Conservation (phyloP, 2,113 vertebrate genomes). For the Pseudorhombus dupliciocellatus region DNA sequence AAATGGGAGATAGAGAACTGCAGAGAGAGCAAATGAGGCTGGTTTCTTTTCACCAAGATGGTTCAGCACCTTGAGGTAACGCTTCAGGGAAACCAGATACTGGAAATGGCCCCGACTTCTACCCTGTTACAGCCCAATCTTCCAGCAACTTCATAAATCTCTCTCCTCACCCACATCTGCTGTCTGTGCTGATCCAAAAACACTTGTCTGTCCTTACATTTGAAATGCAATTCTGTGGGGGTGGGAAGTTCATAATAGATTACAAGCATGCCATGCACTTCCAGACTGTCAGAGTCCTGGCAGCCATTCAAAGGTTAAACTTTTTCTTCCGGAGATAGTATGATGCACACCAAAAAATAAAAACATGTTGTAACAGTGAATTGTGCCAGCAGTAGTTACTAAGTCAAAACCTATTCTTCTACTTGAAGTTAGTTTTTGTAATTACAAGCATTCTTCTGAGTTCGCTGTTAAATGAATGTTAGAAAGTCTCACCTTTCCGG, state of each 20-base stretch:
- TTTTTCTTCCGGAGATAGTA: constrained; percentile 60
- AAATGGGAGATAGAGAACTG: constrained; percentile 16
- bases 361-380: constrained; percentile 17
- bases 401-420: constrained; percentile 11
- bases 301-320: constrained; percentile 69
- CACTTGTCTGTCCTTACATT: constrained; percentile 50
- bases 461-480: constrained; percentile 8
- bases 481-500: constrained; percentile 81
- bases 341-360: constrained; percentile 40
- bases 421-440: not conserved
- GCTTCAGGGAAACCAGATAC: constrained; percentile 34
- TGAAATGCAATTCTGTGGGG: constrained; percentile 64
- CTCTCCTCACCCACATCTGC: constrained; percentile 32
- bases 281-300: constrained; percentile 71
- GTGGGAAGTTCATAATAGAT: constrained; percentile 68
- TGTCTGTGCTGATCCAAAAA: constrained; percentile 36
- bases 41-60: constrained; percentile 4
- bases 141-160: constrained; percentile 22
- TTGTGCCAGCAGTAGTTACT: constrained; percentile 28
- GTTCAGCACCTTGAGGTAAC: constrained; percentile 29
- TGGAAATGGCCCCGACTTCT: constrained; percentile 39
- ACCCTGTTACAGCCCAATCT: constrained; percentile 17
- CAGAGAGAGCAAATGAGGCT: constrained; percentile 20
- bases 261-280: constrained; percentile 71
- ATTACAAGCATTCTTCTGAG: constrained; percentile 1